Evolutionary conservation across 2,797 vertebrate species (phyloP), one percentile per base, ranked within the genome.

Genomic region (Gallinago nigripennis): DNA sequence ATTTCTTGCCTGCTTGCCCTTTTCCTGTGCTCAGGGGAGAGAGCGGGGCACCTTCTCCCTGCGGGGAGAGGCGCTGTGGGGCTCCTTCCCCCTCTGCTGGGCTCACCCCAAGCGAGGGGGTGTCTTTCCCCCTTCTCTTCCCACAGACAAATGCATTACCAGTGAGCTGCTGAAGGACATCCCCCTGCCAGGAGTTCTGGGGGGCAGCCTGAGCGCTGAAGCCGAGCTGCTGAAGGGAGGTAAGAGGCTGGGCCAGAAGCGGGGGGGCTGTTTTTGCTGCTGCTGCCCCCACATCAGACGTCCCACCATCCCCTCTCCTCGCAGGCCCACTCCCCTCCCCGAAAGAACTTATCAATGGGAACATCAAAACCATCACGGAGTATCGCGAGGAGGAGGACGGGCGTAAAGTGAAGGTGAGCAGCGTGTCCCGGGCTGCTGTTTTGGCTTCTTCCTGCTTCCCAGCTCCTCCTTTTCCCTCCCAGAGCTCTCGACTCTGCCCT

Each of bases 301-400:
- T 16, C 27, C 11, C 24, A 20, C 14, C 7, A 33, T 48, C 9
- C 8, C 8, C 16, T 2, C 2, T n/a, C 23, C 25, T 73, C 71
- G 14, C 92, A 98, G 99, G 98, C 31, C 98, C 99, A 1, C 98
- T 99, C 14, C 99, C 99, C 0, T 96, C 99, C 28, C 98, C 99
- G 0, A 99, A 99, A 94, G 99, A 99, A 96, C 98, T 98, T 4
- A 98, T 99, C 84, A 99, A 99, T 63, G 99, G 99, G 57, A 99
- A 99, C 87, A 98, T 99, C 54, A 99, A 99, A 98, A 99, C 99
- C 2, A 92, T 99, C 92, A 99, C 98, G 0, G 99, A 99, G 69
- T 99, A 99, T 84, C 99, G 99, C 51, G 98, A 99, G 80, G 99
- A 99, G 16, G 99, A 99, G 30, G 98, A 99, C 39, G 99, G 99